Percentiles rank a stretch among this genome's conserved stretches.
Conservation (phyloP, 2,888 invertebrate genomes). For the Oscheius onirici region DNA sequence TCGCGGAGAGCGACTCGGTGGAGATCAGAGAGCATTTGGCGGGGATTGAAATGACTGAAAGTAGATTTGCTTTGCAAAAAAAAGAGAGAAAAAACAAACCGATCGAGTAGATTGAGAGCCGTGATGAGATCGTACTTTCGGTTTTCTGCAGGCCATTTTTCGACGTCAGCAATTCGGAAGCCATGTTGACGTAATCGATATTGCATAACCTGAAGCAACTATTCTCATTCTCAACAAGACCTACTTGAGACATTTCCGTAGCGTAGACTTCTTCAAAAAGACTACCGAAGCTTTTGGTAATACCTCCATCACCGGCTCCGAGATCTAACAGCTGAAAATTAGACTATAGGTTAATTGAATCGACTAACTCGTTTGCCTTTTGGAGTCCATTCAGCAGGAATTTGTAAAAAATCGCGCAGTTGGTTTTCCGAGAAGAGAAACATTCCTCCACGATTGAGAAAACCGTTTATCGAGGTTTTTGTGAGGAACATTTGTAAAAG, state of each 20-base stretch:
- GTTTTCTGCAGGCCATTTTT: constrained; percentile 55
- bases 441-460: constrained; percentile 83
- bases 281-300: constrained; percentile 83
- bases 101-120: constrained; percentile 91
- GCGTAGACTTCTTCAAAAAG: constrained; percentile 81
- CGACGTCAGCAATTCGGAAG: constrained; percentile 79
- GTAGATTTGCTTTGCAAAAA: background rate
- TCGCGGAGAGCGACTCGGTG: constrained; percentile 80
- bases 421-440: constrained; percentile 89
- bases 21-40: constrained; percentile 82
- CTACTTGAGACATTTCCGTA: constrained; percentile 85
- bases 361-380: constrained; percentile 36
- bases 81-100: constrained; percentile 72
- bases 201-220: constrained; percentile 79
- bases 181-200: constrained; percentile 82
- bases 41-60: constrained; percentile 81
- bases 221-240: background rate
- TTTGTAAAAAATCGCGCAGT: constrained; percentile 78
- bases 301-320: constrained; percentile 94
- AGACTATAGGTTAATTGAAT: background rate
- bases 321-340: constrained; percentile 79
- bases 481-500: constrained; percentile 89
- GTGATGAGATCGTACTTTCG: constrained; percentile 79
- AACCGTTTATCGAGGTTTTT: constrained; percentile 94
- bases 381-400: constrained; percentile 42